Percentiles rank a stretch among this genome's conserved stretches.
Evolutionary conservation across 2,797 vertebrate genomes (phyloP).

Genomic region (Sorex maritimensis): DNA sequence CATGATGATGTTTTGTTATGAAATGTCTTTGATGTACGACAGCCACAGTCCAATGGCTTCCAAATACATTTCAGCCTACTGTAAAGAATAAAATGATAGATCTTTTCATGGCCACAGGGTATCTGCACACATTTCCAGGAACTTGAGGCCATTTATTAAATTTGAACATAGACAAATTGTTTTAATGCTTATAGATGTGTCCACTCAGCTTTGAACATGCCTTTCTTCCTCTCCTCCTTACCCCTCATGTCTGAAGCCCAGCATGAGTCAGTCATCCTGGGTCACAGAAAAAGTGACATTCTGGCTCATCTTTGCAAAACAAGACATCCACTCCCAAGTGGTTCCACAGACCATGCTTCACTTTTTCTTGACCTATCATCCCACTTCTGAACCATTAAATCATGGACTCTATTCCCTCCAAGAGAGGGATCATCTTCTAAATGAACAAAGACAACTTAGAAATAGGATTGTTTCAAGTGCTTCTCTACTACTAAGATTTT

Average conservation of each 20-base stretch:
- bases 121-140: conserved; percentile 84
- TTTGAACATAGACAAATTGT: conserved; percentile 81
- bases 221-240: background rate
- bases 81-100: conserved; percentile 87
- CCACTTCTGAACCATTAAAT: background rate
- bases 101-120: conserved; percentile 76
- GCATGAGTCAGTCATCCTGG: conserved; percentile 15
- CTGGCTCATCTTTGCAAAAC: background rate
- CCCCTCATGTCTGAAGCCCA: conserved; percentile 38
- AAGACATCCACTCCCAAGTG: background rate
- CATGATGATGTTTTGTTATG: conserved; percentile 87
- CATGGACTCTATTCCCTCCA: background rate
- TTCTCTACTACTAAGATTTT: conserved; percentile 5
- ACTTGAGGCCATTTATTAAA: conserved; percentile 80
- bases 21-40: conserved; percentile 88
- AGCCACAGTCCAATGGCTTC: conserved; percentile 84
- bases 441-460: background rate
- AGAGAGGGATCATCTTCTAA: background rate
- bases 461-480: background rate
- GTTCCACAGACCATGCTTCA: background rate
- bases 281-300: conserved; percentile 25
- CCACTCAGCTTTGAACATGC: conserved; percentile 65
- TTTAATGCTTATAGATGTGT: conserved; percentile 80
- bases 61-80: conserved; percentile 87
- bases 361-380: background rate